These are phyloP conservation scores for Phrynosoma blainvillii DNA, from an alignment of 2,113 vertebrate genomes.

Conservation along the genomic window DNA sequence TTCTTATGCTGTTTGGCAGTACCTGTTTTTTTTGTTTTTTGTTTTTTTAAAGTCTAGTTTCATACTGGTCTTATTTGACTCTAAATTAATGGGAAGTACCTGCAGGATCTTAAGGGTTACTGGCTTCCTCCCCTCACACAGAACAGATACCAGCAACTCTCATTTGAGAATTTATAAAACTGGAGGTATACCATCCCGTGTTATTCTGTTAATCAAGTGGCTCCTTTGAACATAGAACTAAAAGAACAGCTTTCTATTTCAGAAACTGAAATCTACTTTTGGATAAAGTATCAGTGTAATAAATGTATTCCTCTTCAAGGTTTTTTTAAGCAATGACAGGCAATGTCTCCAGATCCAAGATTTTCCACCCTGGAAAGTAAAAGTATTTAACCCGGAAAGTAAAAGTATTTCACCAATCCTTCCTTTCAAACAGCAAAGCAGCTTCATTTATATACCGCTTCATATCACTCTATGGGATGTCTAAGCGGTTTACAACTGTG, in stretches of 20 bases:
- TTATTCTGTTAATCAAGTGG: neutral
- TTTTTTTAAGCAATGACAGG: conserved; percentile 21
- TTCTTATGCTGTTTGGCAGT: neutral
- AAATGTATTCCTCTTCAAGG: neutral
- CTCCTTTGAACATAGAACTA: neutral
- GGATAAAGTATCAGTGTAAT: neutral
- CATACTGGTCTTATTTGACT: neutral
- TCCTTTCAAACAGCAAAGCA: neutral
- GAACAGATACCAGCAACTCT: neutral
- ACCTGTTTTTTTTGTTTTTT: neutral
- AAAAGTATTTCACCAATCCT: conserved; percentile 21
- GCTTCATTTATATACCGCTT: too few relatives aligned
- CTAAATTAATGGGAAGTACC: neutral
- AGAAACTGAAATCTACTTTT: conserved; percentile 1
- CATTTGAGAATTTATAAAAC: neutral
- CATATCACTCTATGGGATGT: too few relatives aligned
- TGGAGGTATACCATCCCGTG: neutral
- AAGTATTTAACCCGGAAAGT: conserved; percentile 13
- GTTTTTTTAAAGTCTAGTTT: neutral
- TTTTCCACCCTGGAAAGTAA: neutral
- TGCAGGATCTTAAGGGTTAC: neutral
- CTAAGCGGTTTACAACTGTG: too few relatives aligned
- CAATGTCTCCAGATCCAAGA: neutral
- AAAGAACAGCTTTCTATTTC: neutral
- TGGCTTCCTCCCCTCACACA: neutral